Base-by-base conservation (phyloP, 2,888 invertebrate genomes). In the Colletes collaris region DNA sequence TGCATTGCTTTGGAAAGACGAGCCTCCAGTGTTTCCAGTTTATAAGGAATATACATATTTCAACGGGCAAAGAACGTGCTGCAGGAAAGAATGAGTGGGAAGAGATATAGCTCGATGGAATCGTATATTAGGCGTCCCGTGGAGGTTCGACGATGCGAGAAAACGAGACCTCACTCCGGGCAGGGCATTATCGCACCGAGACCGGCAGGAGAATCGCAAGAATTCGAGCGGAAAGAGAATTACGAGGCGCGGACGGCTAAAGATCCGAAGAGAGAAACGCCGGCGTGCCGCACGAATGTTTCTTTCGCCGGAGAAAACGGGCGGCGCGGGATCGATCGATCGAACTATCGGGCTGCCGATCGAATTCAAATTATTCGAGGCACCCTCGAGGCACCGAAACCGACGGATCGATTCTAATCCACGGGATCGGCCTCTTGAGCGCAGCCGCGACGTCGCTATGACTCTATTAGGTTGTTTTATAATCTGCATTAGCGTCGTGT, bases 191-290 rank as follows among this genome's bases (percentile, higher is more conserved):
- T 72, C 76, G 79, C 77, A 73, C 74, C 70, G 67, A 76, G 75
- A 83, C 73, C 74, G 79, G 75, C 56, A 59, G 77, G 69, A 81
- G 87, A 84, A 84, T 88, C 81, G 74, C 73, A 85, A 71, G 87
- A 87, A 88, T 88, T 84, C 82, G 84, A 85, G 83, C 81, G 83
- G 77, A 85, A 83, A 75, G 82, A 82, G 80, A 84, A 85, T 87
- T 83, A 71, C 76, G 79, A 75, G 74, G 76, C 76, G 79, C 53
- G 69, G 68, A 86, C 46, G 75, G 63, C 11, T 46, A 8, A 46
- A 11, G n/a, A 53, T 60, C 59, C 4, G 46, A 16, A 56, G 58
- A 64, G 74, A 50, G 67, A 66, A 63, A 74, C 64, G 67, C 35
- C 58, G 65, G 66, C 55, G 62, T 60, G 35, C 65, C 37, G 62